Conservation (phyloP, 2,113 vertebrate species). For the Phyllostomus hastatus region DNA sequence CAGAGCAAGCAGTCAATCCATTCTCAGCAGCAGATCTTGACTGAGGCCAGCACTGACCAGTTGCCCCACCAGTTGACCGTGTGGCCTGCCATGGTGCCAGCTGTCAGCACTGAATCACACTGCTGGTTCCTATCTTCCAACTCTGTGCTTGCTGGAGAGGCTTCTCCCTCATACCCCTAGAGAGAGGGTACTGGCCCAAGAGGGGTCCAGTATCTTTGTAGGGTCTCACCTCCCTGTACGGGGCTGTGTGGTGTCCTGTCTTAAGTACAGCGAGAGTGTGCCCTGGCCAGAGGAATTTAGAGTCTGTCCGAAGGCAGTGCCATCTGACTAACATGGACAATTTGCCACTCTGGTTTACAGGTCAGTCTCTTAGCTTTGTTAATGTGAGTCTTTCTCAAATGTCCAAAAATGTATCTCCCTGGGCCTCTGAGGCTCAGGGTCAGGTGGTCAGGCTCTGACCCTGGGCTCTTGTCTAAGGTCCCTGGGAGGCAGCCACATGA, state of each 20-base stretch:
- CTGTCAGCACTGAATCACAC: background rate
- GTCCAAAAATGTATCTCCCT: background rate
- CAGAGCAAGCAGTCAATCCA: background rate
- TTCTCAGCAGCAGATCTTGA: background rate
- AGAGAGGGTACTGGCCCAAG: background rate
- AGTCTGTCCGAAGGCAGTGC: background rate
- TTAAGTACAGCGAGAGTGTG: background rate
- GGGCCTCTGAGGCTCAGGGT: background rate
- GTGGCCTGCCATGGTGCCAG: background rate
- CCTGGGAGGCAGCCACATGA: background rate
- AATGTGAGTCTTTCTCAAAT: background rate
- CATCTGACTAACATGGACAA: background rate
- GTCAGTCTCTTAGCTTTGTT: background rate
- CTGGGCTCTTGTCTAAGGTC: background rate
- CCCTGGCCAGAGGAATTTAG: background rate
- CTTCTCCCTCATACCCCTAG: background rate
- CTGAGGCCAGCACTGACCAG: background rate
- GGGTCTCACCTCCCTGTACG: background rate
- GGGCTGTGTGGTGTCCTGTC: fast-evolving
- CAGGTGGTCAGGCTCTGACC: background rate
- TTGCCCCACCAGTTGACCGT: background rate
- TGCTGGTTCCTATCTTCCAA: background rate
- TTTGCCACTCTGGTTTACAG: background rate
- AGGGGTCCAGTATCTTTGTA: background rate
- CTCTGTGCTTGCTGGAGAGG: too few relatives aligned